Evolutionary conservation across 2,888 invertebrate species (phyloP).

Genomic region (Lasius platythorax): DNA sequence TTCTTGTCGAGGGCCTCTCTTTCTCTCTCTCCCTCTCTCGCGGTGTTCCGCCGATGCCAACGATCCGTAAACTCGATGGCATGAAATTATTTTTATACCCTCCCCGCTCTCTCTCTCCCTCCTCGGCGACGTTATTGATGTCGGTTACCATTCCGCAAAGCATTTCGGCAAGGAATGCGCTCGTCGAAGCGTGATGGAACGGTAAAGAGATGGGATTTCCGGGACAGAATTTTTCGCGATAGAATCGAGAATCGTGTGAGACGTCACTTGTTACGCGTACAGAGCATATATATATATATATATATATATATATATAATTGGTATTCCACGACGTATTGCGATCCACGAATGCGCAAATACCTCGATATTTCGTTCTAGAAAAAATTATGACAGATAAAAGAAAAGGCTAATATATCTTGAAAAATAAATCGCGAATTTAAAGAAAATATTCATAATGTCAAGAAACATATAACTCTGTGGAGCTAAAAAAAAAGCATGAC

Average conservation of each 20-base stretch:
- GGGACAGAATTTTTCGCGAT: constrained; percentile 13
- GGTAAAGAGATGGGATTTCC: constrained; percentile 50
- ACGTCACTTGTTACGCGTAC: constrained; percentile 38
- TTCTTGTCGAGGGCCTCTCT: constrained; percentile 12
- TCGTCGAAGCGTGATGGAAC: constrained; percentile 44
- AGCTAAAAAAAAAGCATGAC: background rate
- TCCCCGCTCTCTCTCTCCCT: background rate
- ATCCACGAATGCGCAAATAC: background rate
- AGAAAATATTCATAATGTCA: background rate
- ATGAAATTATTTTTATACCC: constrained; percentile 77
- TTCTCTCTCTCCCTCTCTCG: background rate
- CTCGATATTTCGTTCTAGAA: background rate
- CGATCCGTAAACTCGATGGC: constrained; percentile 65
- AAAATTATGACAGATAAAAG: background rate
- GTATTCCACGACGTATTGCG: constrained; percentile 2
- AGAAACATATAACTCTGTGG: background rate
- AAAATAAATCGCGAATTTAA: background rate
- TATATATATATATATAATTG: constrained; percentile 14
- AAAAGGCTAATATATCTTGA: background rate
- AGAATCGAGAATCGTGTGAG: constrained; percentile 28
- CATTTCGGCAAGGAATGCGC: constrained; percentile 61
- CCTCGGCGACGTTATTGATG: constrained; percentile 70
- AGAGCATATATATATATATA: constrained; percentile 4
- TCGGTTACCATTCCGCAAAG: constrained; percentile 63
- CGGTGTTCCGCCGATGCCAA: constrained; percentile 50